Evolutionary conservation across 2,797 vertebrate genomes (phyloP).

Genomic region (Betta splendens): DNA sequence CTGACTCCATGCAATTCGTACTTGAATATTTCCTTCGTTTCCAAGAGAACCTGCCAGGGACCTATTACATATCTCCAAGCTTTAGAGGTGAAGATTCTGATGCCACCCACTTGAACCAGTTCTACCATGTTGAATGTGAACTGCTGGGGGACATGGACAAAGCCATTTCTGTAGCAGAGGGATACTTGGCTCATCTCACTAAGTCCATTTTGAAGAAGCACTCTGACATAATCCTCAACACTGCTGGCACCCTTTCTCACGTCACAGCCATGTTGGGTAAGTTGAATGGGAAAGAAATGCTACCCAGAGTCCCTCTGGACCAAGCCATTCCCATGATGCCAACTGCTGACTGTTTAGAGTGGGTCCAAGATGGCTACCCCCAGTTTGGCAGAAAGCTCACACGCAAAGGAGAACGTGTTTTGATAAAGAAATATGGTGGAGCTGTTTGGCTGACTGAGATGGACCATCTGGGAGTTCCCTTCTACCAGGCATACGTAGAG

Average conservation of each 20-base stretch:
- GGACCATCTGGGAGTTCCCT: conserved; percentile 84
- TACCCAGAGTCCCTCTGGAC: conserved; percentile 80
- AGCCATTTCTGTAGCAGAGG: conserved; percentile 80
- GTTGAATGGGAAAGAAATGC: conserved; percentile 63
- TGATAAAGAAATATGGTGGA: conserved; percentile 80
- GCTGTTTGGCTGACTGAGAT: conserved; percentile 85
- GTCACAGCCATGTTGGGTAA: conserved; percentile 69
- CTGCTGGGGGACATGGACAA: conserved; percentile 80
- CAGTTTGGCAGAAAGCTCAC: conserved; percentile 83
- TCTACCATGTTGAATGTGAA: conserved; percentile 86
- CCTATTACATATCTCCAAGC: conserved; percentile 84
- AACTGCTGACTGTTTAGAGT: conserved; percentile 79
- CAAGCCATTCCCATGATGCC: conserved; percentile 82
- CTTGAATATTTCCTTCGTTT: conserved; percentile 86
- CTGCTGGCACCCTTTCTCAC: conserved; percentile 76
- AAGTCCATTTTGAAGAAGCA: conserved; percentile 79
- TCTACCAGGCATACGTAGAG: conserved; percentile 84
- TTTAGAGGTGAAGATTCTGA: conserved; percentile 85
- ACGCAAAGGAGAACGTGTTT: conserved; percentile 79
- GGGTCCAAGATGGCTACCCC: conserved; percentile 82
- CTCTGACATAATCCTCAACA: conserved; percentile 73
- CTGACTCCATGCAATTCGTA: conserved; percentile 87
- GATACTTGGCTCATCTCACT: conserved; percentile 78
- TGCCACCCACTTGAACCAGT: conserved; percentile 84
- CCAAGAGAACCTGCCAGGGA: conserved; percentile 78